Evolutionary conservation across 2,888 invertebrate species (phyloP).

Genomic region (Chirona hameri): DNA sequence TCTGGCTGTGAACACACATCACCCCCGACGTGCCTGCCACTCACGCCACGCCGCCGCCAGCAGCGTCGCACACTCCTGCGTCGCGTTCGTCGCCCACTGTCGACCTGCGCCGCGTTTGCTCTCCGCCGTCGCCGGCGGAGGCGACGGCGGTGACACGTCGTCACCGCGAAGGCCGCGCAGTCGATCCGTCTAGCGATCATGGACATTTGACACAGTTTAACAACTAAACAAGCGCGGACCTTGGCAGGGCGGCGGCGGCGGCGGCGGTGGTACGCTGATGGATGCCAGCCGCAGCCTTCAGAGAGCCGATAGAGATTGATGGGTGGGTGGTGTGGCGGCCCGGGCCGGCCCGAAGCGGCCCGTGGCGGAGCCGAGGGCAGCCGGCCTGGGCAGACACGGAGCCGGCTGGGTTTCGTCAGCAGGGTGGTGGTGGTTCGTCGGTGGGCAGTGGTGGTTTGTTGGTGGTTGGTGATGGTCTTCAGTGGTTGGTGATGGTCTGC

Average conservation of each 20-base stretch:
- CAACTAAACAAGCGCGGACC: conserved; percentile 10
- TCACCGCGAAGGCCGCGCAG: neutral
- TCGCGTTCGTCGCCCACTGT: too few relatives aligned
- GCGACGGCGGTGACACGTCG: neutral
- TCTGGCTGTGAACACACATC: neutral
- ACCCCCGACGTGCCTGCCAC: neutral
- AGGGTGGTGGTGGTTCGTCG: too few relatives aligned
- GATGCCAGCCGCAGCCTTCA: neutral
- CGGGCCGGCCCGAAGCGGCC: too few relatives aligned
- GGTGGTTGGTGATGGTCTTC: too few relatives aligned
- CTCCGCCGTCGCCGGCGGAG: neutral
- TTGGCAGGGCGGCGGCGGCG: neutral
- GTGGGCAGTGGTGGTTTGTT: too few relatives aligned
- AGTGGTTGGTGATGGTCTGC: too few relatives aligned
- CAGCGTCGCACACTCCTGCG: too few relatives aligned
- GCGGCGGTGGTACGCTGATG: neutral
- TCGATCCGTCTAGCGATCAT: neutral
- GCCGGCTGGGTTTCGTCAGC: too few relatives aligned
- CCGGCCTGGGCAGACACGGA: too few relatives aligned
- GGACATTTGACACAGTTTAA: conserved; percentile 27
- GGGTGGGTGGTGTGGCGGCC: neutral
- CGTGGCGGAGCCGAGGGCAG: too few relatives aligned
- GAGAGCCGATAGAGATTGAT: neutral
- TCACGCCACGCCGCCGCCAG: neutral
- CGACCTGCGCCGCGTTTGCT: too few relatives aligned